These are phyloP conservation scores for Pongo abelii DNA, from an alignment of 2,113 vertebrate species.

Conservation along the genomic window DNA sequence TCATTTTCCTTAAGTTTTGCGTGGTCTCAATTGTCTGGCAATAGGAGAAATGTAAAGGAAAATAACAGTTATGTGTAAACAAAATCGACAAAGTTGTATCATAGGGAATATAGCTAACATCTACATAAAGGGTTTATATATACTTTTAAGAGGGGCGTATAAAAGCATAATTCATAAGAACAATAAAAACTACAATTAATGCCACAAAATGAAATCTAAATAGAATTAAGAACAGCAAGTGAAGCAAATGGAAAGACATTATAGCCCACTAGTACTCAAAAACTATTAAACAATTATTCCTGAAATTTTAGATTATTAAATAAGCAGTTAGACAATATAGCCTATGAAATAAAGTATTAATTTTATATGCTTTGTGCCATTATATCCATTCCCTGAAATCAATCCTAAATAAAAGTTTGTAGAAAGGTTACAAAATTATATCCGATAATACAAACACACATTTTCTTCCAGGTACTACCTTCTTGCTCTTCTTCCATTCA, in stretches of 20 bases:
- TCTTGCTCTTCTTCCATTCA: not conserved
- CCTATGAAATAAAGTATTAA: not conserved
- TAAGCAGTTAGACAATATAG: not conserved
- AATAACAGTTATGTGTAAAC: not conserved
- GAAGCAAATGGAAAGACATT: not conserved
- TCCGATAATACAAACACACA: not conserved
- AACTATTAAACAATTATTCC: not conserved
- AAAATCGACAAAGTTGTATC: not conserved
- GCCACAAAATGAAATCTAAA: not conserved
- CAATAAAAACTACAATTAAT: not conserved
- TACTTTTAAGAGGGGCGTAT: not conserved
- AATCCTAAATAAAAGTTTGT: not conserved
- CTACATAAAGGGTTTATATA: not conserved
- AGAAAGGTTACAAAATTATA: not conserved
- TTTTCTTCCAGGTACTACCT: not conserved
- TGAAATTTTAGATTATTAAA: not conserved
- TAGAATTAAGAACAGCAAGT: not conserved
- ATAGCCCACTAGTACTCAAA: not conserved
- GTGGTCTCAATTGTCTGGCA: not conserved
- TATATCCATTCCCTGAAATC: not conserved
- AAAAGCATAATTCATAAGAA: not conserved
- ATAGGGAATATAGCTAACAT: not conserved
- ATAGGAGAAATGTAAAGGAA: not conserved
- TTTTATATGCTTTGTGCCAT: not conserved
- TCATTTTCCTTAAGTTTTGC: not conserved